phyloP scores from a whole-genome alignment of 1,140 invertebrate genomes.

The Laupala kohalensis region DNA sequence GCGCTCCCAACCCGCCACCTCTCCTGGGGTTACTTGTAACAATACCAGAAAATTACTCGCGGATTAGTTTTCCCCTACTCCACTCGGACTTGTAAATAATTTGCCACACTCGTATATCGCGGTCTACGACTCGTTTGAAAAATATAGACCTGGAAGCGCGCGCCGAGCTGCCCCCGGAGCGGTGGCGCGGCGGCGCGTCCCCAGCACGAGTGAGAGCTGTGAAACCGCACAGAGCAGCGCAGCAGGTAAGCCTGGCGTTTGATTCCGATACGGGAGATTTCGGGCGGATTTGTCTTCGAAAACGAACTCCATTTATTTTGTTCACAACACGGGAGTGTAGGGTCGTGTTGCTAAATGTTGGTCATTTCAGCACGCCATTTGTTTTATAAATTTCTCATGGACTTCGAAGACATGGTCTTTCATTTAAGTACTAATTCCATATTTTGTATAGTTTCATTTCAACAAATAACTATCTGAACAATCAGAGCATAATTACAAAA shows the following conservation, averaged over 20 bases:
- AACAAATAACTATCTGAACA: too few relatives aligned
- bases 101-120: slow-evolving; percentile 13
- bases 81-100: slow-evolving; percentile 17
- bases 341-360: background rate
- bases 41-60: slow-evolving; percentile 20
- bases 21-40: slow-evolving; percentile 18
- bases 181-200: too few relatives aligned
- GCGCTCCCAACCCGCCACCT: background rate
- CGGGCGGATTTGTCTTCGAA: background rate
- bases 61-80: slow-evolving; percentile 16
- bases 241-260: background rate
- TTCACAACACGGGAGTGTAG: background rate
- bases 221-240: background rate
- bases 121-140: slow-evolving; percentile 7
- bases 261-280: background rate
- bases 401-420: too few relatives aligned
- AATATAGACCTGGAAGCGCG: slow-evolving; percentile 4
- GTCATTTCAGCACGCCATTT: too few relatives aligned
- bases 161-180: background rate
- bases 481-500: too few relatives aligned
- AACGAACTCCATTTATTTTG: background rate
- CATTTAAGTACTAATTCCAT: too few relatives aligned
- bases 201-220: too few relatives aligned
- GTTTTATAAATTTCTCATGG: too few relatives aligned
- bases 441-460: too few relatives aligned